Conservation (phyloP, 1,140 invertebrate genomes). For the Lycorma delicatula region DNA sequence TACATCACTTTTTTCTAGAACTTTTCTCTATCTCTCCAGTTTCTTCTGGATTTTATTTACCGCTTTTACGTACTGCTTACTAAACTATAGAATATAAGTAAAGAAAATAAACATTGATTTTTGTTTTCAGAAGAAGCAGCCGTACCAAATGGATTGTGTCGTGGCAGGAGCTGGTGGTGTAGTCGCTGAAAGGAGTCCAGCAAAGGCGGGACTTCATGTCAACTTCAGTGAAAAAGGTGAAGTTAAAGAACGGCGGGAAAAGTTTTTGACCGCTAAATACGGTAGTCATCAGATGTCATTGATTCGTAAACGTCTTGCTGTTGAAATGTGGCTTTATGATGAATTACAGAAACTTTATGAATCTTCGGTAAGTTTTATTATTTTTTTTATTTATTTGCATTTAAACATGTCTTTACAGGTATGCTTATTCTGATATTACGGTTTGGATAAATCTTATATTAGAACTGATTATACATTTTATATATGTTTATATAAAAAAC, state of each 20-base stretch:
- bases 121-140: background rate
- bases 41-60: too few relatives aligned
- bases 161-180: slow-evolving; percentile 31
- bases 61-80: too few relatives aligned
- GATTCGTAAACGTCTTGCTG: slow-evolving; percentile 85
- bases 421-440: background rate
- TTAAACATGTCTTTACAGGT: background rate
- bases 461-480: too few relatives aligned
- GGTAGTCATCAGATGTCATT: slow-evolving; percentile 94
- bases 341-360: slow-evolving; percentile 86
- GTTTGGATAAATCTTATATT: background rate
- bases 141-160: slow-evolving; percentile 20
- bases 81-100: too few relatives aligned
- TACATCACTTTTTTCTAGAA: too few relatives aligned
- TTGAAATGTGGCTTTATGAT: slow-evolving; percentile 97
- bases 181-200: slow-evolving; percentile 57
- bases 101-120: background rate
- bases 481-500: too few relatives aligned
- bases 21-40: too few relatives aligned
- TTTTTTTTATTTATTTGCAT: background rate
- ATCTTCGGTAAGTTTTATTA: slow-evolving; percentile 52
- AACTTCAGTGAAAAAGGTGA: slow-evolving; percentile 80
- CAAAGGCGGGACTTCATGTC: slow-evolving; percentile 70
- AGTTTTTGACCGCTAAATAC: slow-evolving; percentile 94
- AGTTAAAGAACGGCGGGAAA: slow-evolving; percentile 79